phyloP scores from a whole-genome alignment of 2,888 invertebrate genomes.

The Drosophila macrospina region DNA sequence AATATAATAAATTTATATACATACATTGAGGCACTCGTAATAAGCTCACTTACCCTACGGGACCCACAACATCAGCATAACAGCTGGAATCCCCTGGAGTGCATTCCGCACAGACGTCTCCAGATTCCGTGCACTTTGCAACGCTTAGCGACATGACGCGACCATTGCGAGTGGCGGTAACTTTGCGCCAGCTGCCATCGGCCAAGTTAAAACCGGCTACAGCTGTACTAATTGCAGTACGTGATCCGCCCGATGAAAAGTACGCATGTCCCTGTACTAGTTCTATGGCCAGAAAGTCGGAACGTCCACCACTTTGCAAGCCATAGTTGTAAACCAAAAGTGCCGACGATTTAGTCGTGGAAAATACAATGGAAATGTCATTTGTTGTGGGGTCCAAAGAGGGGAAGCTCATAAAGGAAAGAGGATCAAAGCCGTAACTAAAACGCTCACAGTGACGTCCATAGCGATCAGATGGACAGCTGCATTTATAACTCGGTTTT shows the following conservation, averaged over 20 bases:
- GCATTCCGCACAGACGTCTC: constrained; percentile 94
- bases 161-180: constrained; percentile 96
- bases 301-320: constrained; percentile 93
- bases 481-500: constrained; percentile 94
- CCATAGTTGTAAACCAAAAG: constrained; percentile 97
- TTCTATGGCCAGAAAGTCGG: constrained; percentile 97
- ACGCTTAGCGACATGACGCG: constrained; percentile 94
- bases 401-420: constrained; percentile 95
- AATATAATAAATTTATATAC: background rate
- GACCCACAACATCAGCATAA: constrained; percentile 94
- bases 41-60: constrained; percentile 90
- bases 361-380: constrained; percentile 95
- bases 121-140: constrained; percentile 93
- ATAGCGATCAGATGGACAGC: constrained; percentile 94
- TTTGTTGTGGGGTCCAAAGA: constrained; percentile 94
- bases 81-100: constrained; percentile 92
- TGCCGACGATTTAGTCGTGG: constrained; percentile 94
- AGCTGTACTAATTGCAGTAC: constrained; percentile 94
- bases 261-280: constrained; percentile 92
- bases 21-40: background rate
- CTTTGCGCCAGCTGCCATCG: constrained; percentile 96
- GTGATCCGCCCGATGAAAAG: constrained; percentile 95
- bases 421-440: constrained; percentile 94
- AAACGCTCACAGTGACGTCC: constrained; percentile 96
- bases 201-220: constrained; percentile 89